A percentile compares a stretch with the other conserved stretches of the same genome.
Evolutionary conservation across 2,888 invertebrate species (phyloP).

Genomic region (Aphidius colemani): DNA sequence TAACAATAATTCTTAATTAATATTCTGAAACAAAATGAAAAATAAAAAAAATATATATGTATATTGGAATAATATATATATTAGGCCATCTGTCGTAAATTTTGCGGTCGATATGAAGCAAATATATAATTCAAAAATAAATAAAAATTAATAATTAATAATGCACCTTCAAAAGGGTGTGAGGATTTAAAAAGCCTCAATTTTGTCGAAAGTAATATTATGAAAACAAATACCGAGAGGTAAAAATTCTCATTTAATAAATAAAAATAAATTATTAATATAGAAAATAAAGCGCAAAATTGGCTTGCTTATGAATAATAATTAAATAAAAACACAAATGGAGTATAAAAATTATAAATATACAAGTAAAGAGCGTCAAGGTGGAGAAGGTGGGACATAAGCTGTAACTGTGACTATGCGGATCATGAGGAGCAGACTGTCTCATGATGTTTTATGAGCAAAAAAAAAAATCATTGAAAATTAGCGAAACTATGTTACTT

Average conservation of each 20-base stretch:
- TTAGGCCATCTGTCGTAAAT: conserved; percentile 44
- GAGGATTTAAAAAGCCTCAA: conserved; percentile 33
- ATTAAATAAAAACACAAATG: conserved; percentile 20
- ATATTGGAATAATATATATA: conserved; percentile 45
- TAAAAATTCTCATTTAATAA: conserved; percentile 16
- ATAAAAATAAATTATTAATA: conserved; percentile 5
- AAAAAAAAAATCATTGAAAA: conserved; percentile 28
- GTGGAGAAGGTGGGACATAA: conserved; percentile 50
- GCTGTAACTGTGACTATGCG: conserved; percentile 60
- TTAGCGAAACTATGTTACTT: conserved; percentile 1
- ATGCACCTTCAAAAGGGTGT: conserved; percentile 31
- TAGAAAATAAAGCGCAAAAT: conserved; percentile 32
- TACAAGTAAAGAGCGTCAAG: conserved; percentile 28
- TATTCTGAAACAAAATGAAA: conserved; percentile 38
- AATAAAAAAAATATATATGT: conserved; percentile 41
- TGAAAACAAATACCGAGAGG: conserved; percentile 15
- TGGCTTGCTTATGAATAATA: conserved; percentile 32
- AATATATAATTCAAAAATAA: conserved; percentile 28
- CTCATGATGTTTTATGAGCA: conserved; percentile 25
- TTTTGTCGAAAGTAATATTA: conserved; percentile 32
- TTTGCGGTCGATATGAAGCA: conserved; percentile 38
- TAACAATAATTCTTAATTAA: conserved; percentile 43
- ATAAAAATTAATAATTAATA: conserved; percentile 21
- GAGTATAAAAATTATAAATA: conserved; percentile 18
- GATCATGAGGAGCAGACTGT: conserved; percentile 60